These are phyloP conservation scores for Cyrtonyx montezumae DNA, from an alignment of 2,113 vertebrate genomes.

Conservation along the genomic window DNA sequence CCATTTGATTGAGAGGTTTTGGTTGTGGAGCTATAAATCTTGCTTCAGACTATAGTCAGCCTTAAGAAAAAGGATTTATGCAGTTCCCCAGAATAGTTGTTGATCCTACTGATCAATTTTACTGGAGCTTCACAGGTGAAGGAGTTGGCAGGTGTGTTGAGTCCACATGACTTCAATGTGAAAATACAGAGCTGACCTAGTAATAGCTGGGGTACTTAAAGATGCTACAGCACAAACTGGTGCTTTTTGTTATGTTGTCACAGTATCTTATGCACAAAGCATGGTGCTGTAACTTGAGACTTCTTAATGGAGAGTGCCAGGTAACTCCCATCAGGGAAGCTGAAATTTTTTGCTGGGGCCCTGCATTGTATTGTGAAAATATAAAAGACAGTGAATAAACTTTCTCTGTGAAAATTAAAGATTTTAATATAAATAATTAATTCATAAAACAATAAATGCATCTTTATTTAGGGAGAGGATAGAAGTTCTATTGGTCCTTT, in stretches of 20 bases:
- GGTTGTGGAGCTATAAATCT: not conserved
- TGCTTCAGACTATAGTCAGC: not conserved
- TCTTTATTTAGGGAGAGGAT: not conserved
- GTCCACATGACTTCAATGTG: not conserved
- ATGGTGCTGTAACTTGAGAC: not conserved
- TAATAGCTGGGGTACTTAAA: not conserved
- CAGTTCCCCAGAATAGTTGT: not conserved
- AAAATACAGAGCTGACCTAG: not conserved
- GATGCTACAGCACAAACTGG: not conserved
- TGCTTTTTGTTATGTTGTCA: not conserved
- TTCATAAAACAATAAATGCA: not conserved
- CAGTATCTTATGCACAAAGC: accelerated
- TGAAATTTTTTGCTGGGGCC: not conserved
- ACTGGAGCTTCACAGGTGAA: not conserved
- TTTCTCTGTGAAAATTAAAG: not conserved
- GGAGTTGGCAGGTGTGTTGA: not conserved
- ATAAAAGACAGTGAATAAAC: not conserved
- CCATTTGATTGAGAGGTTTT: not conserved
- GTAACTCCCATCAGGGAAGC: not conserved
- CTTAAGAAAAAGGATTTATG: not conserved
- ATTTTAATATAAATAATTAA: not conserved
- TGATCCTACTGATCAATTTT: not conserved
- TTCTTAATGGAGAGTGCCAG: not conserved
- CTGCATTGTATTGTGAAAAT: not conserved
- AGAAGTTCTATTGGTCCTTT: not conserved